phyloP scores from a whole-genome alignment of 2,113 vertebrate species.

The Abramis brama region DNA sequence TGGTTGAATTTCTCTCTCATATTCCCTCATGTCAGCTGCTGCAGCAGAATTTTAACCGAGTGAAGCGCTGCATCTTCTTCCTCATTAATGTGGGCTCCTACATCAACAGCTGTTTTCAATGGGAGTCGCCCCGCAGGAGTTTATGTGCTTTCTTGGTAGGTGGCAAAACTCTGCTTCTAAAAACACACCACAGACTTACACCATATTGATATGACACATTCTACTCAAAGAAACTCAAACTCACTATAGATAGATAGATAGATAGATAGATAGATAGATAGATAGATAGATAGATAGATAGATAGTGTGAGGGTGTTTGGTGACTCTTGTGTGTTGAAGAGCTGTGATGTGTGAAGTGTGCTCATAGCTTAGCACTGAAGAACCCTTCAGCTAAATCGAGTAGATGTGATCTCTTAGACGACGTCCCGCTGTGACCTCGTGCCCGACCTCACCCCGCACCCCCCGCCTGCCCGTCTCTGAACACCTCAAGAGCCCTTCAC shows the following conservation, averaged over 20 bases:
- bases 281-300: not conserved
- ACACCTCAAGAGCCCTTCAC: constrained; percentile 15
- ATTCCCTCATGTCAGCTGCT: constrained; percentile 77
- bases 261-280: not conserved
- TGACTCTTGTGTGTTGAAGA: constrained; percentile 29
- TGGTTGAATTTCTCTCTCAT: constrained; percentile 2
- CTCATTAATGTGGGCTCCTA: constrained; percentile 84
- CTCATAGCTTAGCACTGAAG: constrained; percentile 34
- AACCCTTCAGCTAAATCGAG: constrained; percentile 27
- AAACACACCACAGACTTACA: not conserved
- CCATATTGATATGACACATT: not conserved
- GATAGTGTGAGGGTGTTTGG: not conserved
- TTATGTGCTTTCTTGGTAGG: constrained; percentile 90
- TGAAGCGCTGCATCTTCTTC: constrained; percentile 87
- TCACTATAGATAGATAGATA: not conserved
- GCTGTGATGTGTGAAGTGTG: constrained; percentile 39
- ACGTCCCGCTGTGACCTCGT: not conserved
- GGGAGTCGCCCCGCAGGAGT: constrained; percentile 91
- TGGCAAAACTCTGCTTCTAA: not conserved
- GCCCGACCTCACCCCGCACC: not conserved
- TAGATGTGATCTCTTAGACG: constrained; percentile 32
- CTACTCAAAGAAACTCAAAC: not conserved
- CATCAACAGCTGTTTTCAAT: constrained; percentile 94
- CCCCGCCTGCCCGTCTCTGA: not conserved
- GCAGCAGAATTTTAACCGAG: constrained; percentile 88